These are phyloP conservation scores for Eleginops maclovinus DNA, from an alignment of 2,113 vertebrate genomes.

Conservation along the genomic window DNA sequence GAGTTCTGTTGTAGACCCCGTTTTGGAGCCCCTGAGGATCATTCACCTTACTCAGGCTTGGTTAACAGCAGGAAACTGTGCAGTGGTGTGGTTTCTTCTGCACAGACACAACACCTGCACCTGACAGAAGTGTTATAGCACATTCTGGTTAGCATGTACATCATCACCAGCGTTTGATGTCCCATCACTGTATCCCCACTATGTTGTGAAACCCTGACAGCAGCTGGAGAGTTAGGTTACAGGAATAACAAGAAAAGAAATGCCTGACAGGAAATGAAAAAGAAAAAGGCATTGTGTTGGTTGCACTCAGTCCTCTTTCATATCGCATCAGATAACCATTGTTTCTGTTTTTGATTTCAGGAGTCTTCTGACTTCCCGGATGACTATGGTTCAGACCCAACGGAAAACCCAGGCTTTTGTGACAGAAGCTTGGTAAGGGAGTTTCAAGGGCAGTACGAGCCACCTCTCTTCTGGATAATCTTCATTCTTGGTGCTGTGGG, in stretches of 20 bases:
- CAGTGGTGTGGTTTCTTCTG: conserved; percentile 77
- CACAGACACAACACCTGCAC: conserved; percentile 74
- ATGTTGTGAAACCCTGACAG: conserved; percentile 28
- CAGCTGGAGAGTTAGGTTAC: conserved; percentile 7
- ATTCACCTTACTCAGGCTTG: conserved; percentile 12
- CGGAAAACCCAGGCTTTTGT: conserved; percentile 66
- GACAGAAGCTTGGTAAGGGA: conserved; percentile 74
- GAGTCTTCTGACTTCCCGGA: background rate
- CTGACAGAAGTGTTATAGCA: conserved; percentile 26
- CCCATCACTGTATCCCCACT: conserved; percentile 3
- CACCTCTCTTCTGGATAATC: conserved; percentile 87
- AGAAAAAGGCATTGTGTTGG: background rate
- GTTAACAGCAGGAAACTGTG: conserved; percentile 75
- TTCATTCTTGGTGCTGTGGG: conserved; percentile 86
- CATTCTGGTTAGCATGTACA: conserved; percentile 60
- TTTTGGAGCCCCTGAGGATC: conserved; percentile 59
- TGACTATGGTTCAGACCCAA: background rate
- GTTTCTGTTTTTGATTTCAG: conserved; percentile 43
- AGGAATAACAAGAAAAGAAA: background rate
- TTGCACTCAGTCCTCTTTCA: background rate
- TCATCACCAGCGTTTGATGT: conserved; percentile 59
- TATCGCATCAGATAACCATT: background rate
- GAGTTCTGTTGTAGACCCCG: conserved; percentile 36
- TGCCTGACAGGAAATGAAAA: conserved; percentile 53
- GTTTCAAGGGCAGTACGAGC: conserved; percentile 84